A percentile compares a stretch with the other conserved stretches of the same genome.
Evolutionary conservation across 2,113 vertebrate species (phyloP).

Genomic region (Tupaia chinensis): DNA sequence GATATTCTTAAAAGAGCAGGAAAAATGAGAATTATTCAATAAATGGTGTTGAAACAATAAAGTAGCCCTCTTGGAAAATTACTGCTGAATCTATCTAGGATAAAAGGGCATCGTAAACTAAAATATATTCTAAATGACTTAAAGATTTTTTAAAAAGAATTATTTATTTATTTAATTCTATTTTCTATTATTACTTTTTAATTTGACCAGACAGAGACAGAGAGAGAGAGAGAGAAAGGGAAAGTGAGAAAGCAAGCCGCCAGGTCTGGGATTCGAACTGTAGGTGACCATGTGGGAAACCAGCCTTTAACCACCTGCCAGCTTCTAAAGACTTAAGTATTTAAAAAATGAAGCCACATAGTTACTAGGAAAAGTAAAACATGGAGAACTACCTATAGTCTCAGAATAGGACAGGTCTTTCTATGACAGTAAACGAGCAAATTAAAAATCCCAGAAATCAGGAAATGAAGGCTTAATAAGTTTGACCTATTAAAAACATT

Average conservation of each 20-base stretch:
- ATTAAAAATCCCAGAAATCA: not conserved
- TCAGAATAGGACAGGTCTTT: not conserved
- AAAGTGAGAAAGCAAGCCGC: no score
- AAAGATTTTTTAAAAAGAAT: not conserved
- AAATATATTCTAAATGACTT: not conserved
- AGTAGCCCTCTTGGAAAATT: not conserved
- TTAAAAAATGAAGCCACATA: not conserved
- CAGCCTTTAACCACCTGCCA: no score
- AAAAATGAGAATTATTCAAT: not conserved
- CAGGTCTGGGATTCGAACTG: no score
- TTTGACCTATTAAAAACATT: not conserved
- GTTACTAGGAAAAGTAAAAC: conserved; percentile 14
- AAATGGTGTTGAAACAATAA: not conserved
- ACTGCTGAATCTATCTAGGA: not conserved
- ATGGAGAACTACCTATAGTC: not conserved
- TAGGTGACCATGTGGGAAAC: no score
- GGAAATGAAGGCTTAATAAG: not conserved
- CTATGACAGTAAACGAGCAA: not conserved
- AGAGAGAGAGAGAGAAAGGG: no score
- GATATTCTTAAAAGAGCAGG: not conserved
- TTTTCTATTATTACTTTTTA: no score
- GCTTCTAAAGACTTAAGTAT: not conserved
- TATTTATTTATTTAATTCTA: no score
- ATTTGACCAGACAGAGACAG: no score
- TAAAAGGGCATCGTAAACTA: not conserved